phyloP scores from a whole-genome alignment of 2,888 invertebrate species.

The Latheticus oryzae region DNA sequence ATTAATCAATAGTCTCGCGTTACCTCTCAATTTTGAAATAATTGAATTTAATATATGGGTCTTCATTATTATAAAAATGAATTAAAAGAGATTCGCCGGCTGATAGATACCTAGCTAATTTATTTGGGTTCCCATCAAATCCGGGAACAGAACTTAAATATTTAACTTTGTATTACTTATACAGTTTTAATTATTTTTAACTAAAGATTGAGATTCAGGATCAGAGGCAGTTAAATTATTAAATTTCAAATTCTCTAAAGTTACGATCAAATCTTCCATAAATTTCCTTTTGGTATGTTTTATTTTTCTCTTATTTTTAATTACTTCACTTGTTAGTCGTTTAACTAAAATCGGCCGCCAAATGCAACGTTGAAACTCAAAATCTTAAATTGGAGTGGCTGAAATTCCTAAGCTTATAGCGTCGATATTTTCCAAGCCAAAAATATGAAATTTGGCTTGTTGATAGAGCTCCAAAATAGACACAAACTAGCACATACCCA shows the following conservation, averaged over 20 bases:
- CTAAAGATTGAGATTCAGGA: background rate
- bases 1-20: slow-evolving; percentile 31
- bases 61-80: slow-evolving; percentile 17
- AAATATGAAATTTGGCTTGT: too few species aligned
- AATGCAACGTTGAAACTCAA: too few species aligned
- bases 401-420: too few species aligned
- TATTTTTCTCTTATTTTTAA: too few species aligned
- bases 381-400: too few species aligned
- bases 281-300: too few species aligned
- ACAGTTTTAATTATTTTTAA: too few species aligned
- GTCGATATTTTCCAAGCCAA: too few species aligned
- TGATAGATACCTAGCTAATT: slow-evolving; percentile 7
- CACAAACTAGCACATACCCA: too few species aligned
- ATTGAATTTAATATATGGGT: slow-evolving; percentile 36
- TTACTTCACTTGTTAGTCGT: too few species aligned
- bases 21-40: slow-evolving; percentile 3
- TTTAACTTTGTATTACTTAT: background rate
- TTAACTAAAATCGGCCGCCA: too few species aligned
- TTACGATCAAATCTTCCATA: background rate
- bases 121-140: slow-evolving; percentile 6
- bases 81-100: slow-evolving; percentile 4
- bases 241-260: slow-evolving; percentile 2
- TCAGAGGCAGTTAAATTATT: background rate
- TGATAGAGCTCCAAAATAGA: too few species aligned
- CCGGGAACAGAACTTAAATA: background rate